Conservation (phyloP, 2,113 vertebrate species). For the Atherinomorus stipes region DNA sequence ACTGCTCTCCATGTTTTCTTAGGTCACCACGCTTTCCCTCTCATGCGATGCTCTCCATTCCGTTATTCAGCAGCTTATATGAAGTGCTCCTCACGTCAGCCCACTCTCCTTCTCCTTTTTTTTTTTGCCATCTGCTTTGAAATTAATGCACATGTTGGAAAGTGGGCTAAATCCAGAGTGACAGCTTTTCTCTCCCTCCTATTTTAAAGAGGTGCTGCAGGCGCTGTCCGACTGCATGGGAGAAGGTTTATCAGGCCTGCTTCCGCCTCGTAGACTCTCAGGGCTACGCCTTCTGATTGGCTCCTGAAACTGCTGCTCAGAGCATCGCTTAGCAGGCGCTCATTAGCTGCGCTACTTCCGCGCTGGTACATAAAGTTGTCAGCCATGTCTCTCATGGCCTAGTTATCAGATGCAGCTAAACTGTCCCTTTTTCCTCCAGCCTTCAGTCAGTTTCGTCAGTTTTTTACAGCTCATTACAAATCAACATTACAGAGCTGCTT, state of each 20-base stretch:
- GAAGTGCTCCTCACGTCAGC: conserved; percentile 45
- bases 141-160: conserved; percentile 81
- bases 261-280: conserved; percentile 43
- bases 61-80: conserved; percentile 71
- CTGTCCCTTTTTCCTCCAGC: background rate
- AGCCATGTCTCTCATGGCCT: background rate
- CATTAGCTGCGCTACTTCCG: conserved; percentile 20
- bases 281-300: conserved; percentile 51
- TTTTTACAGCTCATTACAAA: background rate
- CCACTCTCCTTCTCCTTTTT: conserved; percentile 31
- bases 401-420: conserved; percentile 4
- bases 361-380: background rate
- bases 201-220: conserved; percentile 71
- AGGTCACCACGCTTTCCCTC: conserved; percentile 23
- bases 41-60: conserved; percentile 48
- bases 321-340: conserved; percentile 27
- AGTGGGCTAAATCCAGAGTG: conserved; percentile 83
- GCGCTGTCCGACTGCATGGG: conserved; percentile 61
- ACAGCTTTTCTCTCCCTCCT: conserved; percentile 69
- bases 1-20: conserved; percentile 30
- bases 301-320: conserved; percentile 31
- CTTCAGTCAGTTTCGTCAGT: background rate
- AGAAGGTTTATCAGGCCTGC: conserved; percentile 58
- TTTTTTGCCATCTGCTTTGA: conserved; percentile 80
- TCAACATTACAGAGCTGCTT: background rate